Evolutionary conservation across 2,797 vertebrate species (phyloP).

Genomic region (Paedocypris micromegethes): DNA sequence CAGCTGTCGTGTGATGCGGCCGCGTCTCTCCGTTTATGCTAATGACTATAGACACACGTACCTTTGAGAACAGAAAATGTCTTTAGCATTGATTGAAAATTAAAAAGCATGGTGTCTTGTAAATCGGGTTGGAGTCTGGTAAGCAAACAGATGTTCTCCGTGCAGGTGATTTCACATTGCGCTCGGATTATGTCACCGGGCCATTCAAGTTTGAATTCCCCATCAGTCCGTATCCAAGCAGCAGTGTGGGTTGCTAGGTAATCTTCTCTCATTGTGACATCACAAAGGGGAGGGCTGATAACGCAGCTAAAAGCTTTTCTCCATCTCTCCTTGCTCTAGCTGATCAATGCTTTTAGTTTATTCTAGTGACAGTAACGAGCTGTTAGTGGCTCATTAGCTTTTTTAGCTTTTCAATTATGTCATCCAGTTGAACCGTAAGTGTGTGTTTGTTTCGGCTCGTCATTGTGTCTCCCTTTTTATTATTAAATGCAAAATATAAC

Average conservation of each 20-base stretch:
- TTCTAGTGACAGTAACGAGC: conserved; percentile 31
- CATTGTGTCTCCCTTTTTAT: not conserved
- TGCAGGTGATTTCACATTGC: conserved; percentile 23
- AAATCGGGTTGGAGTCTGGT: not conserved
- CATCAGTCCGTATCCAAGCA: conserved; percentile 23
- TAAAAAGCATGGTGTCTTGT: too few species aligned
- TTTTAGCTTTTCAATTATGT: conserved; percentile 3
- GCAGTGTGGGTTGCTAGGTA: conserved; percentile 37
- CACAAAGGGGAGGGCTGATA: conserved; percentile 31
- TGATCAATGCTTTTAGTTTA: conserved; percentile 34
- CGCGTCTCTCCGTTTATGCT: not conserved
- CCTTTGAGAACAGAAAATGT: conserved; percentile 1
- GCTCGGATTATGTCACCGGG: conserved; percentile 27
- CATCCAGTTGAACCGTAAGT: not conserved
- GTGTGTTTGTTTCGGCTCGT: conserved; percentile 9
- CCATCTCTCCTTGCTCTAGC: conserved; percentile 1
- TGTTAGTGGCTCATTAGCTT: conserved; percentile 18
- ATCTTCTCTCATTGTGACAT: conserved; percentile 39
- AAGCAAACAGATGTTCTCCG: not conserved
- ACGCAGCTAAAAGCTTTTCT: conserved; percentile 17
- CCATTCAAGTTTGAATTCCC: conserved; percentile 29
- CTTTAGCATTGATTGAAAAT: too few species aligned
- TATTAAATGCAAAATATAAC: conserved; percentile 16
- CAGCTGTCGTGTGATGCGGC: not conserved
- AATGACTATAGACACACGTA: not conserved